Percentiles rank a stretch among this genome's conserved stretches.
Conservation (phyloP, 2,888 invertebrate species). For the Mythimna albipuncta region DNA sequence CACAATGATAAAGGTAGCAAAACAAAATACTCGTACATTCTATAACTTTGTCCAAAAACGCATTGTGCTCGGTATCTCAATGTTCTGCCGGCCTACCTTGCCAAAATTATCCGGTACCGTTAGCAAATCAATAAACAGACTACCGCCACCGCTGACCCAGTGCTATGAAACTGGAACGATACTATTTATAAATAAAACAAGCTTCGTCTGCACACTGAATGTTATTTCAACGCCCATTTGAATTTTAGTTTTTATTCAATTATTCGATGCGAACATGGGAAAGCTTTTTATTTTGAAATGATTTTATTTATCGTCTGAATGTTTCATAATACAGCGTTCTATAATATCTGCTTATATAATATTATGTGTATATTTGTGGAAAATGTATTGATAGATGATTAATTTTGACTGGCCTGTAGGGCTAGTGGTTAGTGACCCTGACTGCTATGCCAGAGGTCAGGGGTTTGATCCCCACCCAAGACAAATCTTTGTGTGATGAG, state of each 20-base stretch:
- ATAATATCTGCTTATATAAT: not conserved
- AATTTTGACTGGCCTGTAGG: too few relatives aligned
- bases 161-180: conserved; percentile 84
- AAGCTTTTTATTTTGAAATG: conserved; percentile 73
- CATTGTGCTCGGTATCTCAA: conserved; percentile 30
- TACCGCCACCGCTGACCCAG: conserved; percentile 83
- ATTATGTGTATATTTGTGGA: too few relatives aligned
- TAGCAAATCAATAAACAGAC: conserved; percentile 87
- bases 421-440: too few relatives aligned
- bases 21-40: too few relatives aligned
- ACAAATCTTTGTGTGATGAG: too few relatives aligned
- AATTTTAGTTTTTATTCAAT: conserved; percentile 73
- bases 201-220: conserved; percentile 76
- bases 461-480: too few relatives aligned
- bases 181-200: conserved; percentile 83
- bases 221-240: conserved; percentile 81
- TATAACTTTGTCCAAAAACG: conserved; percentile 20
- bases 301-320: conserved; percentile 29
- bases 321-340: conserved; percentile 7
- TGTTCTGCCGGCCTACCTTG: conserved; percentile 69
- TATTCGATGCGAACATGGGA: conserved; percentile 71
- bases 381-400: too few relatives aligned
- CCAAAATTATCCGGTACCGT: conserved; percentile 86
- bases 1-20: too few relatives aligned
- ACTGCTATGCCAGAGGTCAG: too few relatives aligned